These are phyloP conservation scores for Leucoma salicis DNA, from an alignment of 2,888 invertebrate species.

Conservation along the genomic window DNA sequence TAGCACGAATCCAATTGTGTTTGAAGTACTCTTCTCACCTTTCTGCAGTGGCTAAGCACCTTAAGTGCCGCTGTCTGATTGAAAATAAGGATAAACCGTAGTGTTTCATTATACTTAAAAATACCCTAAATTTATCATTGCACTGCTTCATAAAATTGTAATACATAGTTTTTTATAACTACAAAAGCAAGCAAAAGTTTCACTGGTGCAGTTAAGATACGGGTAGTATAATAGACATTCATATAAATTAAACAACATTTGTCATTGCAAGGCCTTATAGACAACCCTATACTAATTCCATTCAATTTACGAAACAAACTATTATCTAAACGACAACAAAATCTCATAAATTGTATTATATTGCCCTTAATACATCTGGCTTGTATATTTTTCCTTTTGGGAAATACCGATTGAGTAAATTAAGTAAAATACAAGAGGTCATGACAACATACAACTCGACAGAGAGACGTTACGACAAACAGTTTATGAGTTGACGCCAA, in stretches of 20 bases:
- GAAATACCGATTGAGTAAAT: background rate
- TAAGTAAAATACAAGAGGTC: constrained; percentile 2
- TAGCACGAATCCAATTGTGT: background rate
- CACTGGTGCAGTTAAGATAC: too few relatives aligned
- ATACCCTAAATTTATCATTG: too few relatives aligned
- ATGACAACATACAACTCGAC: constrained; percentile 14
- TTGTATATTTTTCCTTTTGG: constrained; percentile 1
- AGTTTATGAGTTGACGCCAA: constrained; percentile 12
- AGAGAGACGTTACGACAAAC: constrained; percentile 15
- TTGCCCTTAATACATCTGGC: constrained; percentile 8
- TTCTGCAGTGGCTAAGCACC: background rate
- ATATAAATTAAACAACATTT: too few relatives aligned
- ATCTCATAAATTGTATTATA: constrained; percentile 14
- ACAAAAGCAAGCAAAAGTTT: too few relatives aligned
- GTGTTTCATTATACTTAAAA: too few relatives aligned
- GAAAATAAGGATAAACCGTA: background rate
- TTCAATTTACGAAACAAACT: constrained; percentile 21
- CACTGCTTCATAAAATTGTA: too few relatives aligned
- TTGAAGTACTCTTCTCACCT: background rate
- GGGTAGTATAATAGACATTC: too few relatives aligned
- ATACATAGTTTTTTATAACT: too few relatives aligned
- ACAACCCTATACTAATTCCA: constrained; percentile 14
- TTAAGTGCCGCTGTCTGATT: background rate
- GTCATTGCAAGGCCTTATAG: constrained; percentile 13
- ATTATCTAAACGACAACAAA: constrained; percentile 16